These are phyloP conservation scores for Labia minor DNA, from an alignment of 2,888 invertebrate genomes.

Conservation along the genomic window DNA sequence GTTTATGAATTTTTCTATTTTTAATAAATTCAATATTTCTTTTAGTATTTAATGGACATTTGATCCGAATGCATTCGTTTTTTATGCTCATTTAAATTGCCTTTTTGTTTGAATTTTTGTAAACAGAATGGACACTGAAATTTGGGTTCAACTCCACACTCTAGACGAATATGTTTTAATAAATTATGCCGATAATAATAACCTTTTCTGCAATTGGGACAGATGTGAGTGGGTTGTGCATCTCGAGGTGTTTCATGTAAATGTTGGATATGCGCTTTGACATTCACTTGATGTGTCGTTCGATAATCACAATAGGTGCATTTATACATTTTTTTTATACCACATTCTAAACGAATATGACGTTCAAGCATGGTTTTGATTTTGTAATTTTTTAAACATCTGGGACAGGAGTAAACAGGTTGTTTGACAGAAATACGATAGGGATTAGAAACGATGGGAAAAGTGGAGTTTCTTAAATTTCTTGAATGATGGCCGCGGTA, in stretches of 20 bases:
- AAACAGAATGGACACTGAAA: conserved; percentile 24
- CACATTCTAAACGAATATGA: background rate
- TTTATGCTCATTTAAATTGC: conserved; percentile 25
- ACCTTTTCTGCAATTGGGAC: conserved; percentile 32
- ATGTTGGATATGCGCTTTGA: background rate
- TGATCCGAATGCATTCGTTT: background rate
- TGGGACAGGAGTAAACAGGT: background rate
- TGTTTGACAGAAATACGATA: background rate
- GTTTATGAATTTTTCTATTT: too few species aligned
- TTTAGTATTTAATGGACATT: too few species aligned
- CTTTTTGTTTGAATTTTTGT: conserved; percentile 25
- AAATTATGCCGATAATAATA: conserved; percentile 31
- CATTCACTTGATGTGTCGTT: background rate
- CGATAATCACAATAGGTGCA: background rate
- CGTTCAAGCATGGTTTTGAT: background rate
- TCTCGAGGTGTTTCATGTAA: background rate
- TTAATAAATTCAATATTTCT: too few species aligned
- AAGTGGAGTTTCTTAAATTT: too few species aligned
- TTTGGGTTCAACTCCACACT: conserved; percentile 33
- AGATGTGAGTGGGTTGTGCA: conserved; percentile 26
- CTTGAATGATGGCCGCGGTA: too few species aligned
- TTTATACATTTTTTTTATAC: background rate
- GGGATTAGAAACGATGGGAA: too few species aligned
- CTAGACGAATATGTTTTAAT: conserved; percentile 31
- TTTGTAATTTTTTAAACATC: background rate